Evolutionary conservation across 2,113 vertebrate species (phyloP).

Genomic region (Passer montanus): DNA sequence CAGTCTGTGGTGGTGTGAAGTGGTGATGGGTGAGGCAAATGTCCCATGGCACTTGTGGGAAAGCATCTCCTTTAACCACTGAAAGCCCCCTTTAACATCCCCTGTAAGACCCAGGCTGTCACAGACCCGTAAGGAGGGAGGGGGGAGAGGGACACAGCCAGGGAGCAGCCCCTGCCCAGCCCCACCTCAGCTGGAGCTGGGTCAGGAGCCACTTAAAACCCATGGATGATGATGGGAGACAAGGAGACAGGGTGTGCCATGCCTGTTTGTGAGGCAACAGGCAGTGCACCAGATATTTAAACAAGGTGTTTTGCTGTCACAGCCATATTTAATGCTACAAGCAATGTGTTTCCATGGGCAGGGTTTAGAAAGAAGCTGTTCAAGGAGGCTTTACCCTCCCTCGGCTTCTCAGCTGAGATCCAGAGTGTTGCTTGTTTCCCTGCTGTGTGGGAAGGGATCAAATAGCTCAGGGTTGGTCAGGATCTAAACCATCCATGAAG

Average conservation of each 20-base stretch:
- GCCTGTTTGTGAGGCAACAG: background rate
- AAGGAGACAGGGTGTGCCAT: background rate
- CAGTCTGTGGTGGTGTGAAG: background rate
- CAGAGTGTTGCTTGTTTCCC: background rate
- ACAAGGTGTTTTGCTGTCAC: slow-evolving; percentile 26
- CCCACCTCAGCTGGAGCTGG: background rate
- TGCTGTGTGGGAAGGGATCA: background rate
- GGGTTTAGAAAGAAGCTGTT: background rate
- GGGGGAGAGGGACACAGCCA: background rate
- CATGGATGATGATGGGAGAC: accelerated
- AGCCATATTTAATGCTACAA: background rate
- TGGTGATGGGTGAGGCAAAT: background rate
- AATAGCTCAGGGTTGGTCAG: background rate
- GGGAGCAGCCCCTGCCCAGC: background rate
- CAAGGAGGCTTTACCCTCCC: background rate
- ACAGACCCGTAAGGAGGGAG: accelerated
- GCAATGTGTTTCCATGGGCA: background rate
- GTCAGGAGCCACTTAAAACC: background rate
- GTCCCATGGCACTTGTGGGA: accelerated
- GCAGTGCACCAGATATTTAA: background rate
- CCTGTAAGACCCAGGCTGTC: background rate
- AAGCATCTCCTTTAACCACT: background rate
- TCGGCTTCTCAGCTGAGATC: background rate
- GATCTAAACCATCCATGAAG: background rate
- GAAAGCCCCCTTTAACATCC: background rate